phyloP scores from a whole-genome alignment of 2,888 invertebrate genomes.

The Rapana venosa region DNA sequence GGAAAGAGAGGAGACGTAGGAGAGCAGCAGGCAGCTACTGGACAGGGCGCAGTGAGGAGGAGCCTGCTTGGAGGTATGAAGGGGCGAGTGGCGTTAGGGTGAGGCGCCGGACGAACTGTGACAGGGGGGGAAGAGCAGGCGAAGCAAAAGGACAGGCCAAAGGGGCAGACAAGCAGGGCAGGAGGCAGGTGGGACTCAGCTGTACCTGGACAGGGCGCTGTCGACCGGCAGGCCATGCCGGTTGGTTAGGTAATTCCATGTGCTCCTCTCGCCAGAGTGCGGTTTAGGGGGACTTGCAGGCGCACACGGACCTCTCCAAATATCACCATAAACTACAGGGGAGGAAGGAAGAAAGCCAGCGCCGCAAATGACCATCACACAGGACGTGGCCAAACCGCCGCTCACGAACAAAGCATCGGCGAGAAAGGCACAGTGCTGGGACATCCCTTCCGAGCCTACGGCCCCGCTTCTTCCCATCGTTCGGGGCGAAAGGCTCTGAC shows the following conservation, averaged over 20 bases:
- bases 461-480: too few relatives aligned
- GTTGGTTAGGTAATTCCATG: slow-evolving; percentile 42
- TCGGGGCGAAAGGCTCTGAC: too few relatives aligned
- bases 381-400: too few relatives aligned
- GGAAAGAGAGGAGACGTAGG: too few relatives aligned
- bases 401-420: too few relatives aligned
- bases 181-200: neutral
- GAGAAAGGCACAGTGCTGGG: too few relatives aligned
- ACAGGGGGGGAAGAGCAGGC: neutral
- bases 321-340: slow-evolving; percentile 28
- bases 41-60: neutral
- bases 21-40: too few relatives aligned
- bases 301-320: slow-evolving; percentile 39
- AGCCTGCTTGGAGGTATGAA: neutral
- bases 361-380: neutral
- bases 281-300: slow-evolving; percentile 36
- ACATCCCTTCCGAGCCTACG: too few relatives aligned
- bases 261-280: slow-evolving; percentile 44
- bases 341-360: neutral
- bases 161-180: neutral
- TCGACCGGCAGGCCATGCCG: slow-evolving; percentile 52
- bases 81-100: neutral
- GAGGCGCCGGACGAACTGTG: neutral
- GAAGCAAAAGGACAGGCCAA: neutral
- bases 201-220: slow-evolving; percentile 47